Evolutionary conservation across 2,113 vertebrate species (phyloP).

Genomic region (Struthidea cinerea): DNA sequence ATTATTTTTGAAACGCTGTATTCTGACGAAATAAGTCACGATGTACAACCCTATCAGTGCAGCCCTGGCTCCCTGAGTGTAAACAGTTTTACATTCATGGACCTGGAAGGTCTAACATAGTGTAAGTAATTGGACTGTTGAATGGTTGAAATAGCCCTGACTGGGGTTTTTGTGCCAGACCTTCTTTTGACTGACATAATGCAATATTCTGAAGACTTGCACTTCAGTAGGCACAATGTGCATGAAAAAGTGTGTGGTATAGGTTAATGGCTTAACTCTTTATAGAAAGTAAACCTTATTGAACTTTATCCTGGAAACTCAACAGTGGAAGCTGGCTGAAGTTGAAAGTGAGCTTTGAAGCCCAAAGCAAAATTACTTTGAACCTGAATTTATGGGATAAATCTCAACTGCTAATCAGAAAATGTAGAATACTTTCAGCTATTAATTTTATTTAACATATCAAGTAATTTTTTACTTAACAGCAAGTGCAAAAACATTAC

Average conservation of each 20-base stretch:
- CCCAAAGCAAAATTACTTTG: slow-evolving; percentile 37
- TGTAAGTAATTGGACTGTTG: not conserved
- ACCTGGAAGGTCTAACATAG: not conserved
- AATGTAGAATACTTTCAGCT: not conserved
- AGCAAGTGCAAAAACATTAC: not conserved
- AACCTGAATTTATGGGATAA: not conserved
- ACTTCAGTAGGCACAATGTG: not conserved
- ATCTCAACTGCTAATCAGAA: slow-evolving; percentile 2
- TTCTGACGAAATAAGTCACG: not conserved
- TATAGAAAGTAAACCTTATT: not conserved
- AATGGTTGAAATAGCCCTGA: not conserved
- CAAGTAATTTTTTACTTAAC: not conserved
- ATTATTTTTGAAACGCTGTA: not conserved
- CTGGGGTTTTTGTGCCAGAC: not conserved
- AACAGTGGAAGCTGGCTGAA: slow-evolving; percentile 21
- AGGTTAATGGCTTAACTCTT: not conserved
- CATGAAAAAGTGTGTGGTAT: not conserved
- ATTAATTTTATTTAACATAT: not conserved
- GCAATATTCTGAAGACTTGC: not conserved
- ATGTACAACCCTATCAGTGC: not conserved
- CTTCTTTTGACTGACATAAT: not conserved
- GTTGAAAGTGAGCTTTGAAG: slow-evolving; percentile 38
- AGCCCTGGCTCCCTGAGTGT: not conserved
- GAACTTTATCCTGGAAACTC: slow-evolving; percentile 27
- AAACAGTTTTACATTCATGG: not conserved